These are phyloP conservation scores for Odontesthes bonariensis DNA, from an alignment of 2,113 vertebrate genomes.

Conservation along the genomic window DNA sequence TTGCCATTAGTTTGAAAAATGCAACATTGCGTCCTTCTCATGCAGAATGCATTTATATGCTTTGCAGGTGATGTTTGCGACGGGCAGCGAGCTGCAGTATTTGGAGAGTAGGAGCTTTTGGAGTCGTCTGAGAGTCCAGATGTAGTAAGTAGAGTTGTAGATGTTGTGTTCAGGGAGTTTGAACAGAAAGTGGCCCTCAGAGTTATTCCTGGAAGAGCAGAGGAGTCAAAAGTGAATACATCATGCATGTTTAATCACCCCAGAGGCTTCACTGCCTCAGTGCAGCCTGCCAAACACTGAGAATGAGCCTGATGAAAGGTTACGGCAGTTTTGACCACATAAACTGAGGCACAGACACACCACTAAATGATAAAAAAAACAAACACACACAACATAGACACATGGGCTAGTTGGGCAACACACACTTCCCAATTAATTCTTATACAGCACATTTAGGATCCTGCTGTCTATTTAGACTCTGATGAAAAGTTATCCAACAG, in stretches of 20 bases:
- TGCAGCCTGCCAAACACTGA: conserved; percentile 7
- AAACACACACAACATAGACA: conserved; percentile 40
- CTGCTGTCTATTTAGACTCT: no score
- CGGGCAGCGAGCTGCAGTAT: conserved; percentile 87
- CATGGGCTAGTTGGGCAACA: conserved; percentile 29
- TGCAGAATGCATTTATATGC: conserved; percentile 85
- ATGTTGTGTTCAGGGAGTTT: conserved; percentile 79
- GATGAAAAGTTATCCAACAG: no score
- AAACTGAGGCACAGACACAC: conserved; percentile 7
- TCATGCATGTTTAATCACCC: conserved; percentile 14
- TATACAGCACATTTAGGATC: no score
- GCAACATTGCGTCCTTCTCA: conserved; percentile 87
- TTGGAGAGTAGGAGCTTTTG: conserved; percentile 70
- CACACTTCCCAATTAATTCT: not conserved
- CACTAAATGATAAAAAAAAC: not conserved
- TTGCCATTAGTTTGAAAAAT: conserved; percentile 75
- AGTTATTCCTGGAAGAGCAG: conserved; percentile 87
- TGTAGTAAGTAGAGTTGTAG: conserved; percentile 55
- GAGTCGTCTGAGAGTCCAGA: conserved; percentile 63
- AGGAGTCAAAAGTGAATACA: conserved; percentile 63
- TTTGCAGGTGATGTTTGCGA: conserved; percentile 84
- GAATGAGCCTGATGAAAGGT: conserved; percentile 4
- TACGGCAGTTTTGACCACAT: not conserved
- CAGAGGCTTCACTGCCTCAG: conserved; percentile 2
- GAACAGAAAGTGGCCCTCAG: conserved; percentile 80